Base-by-base conservation (phyloP, 2,888 invertebrate species). In the Drosophila leonis region DNA sequence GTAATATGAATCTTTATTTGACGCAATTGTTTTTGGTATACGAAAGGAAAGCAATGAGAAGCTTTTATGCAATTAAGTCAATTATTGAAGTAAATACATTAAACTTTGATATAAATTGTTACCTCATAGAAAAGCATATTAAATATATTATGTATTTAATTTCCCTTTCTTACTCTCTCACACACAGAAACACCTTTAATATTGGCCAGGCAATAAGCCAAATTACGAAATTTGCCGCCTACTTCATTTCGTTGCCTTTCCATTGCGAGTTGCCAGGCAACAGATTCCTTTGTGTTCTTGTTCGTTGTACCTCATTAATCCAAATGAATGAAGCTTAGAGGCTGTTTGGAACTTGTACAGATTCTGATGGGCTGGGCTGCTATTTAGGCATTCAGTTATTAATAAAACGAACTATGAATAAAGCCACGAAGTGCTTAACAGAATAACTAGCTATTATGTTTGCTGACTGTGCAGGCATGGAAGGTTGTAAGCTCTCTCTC, bases 241-340 rank as follows among this genome's bases (percentile, higher is more conserved):
- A 6, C n/a, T 4, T n/a, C 12, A 33, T 24, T 7, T 24, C 0
- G 13, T 24, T 6, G 15, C 15, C 35, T 29, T 27, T 18, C 39
- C 20, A 4, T 6, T 31, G 46, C 33, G 37, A 44, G 72, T 72
- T 59, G 72, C 65, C 33, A 9, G 46, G 65, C 69, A 75, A 69
- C 82, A 75, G 51, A 56, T 64, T 49, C 33, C 46, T 24, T 62
- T 65, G 31, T 49, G 54, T 18, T 39, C 33, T 37, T 27, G 15
- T 12, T n/a, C 62, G 24, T 18, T 41, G 48, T 51, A 51, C 15
- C 33, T 44, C 62, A 66, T 66, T 66, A 55, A 73, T 77, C 65
- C 78, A 62, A 73, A 73, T 73, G 69, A 80, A 77, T 62, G 55
- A 54, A 41, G 73, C 65, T 69, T 76, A 76, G 44, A 15, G 49